These are phyloP conservation scores for Rhinichthys klamathensis DNA, from an alignment of 2,113 vertebrate genomes.

Conservation along the genomic window DNA sequence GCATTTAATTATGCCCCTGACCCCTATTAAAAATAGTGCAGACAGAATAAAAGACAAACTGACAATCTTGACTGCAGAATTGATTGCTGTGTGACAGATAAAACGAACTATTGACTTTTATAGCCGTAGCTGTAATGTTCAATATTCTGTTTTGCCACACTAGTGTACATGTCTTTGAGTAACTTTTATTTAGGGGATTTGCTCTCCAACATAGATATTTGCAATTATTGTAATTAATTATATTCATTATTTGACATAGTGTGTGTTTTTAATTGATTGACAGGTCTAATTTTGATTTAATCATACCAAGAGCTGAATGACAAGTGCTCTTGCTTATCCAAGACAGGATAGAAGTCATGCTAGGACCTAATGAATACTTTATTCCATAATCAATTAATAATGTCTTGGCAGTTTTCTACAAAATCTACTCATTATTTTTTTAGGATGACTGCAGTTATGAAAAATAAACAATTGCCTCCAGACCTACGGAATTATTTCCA, in stretches of 20 bases:
- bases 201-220: not conserved
- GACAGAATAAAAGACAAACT: not conserved
- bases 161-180: not conserved
- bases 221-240: not conserved
- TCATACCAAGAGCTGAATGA: not conserved
- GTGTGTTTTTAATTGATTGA: not conserved
- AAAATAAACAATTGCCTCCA: slow-evolving; percentile 3
- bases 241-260: not conserved
- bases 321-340: not conserved
- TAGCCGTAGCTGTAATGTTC: not conserved
- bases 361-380: slow-evolving; percentile 73
- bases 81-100: not conserved
- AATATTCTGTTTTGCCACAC: not conserved
- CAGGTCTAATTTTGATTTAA: not conserved
- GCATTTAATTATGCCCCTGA: not conserved
- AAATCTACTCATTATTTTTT: slow-evolving; percentile 61
- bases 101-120: not conserved
- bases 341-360: slow-evolving; percentile 55
- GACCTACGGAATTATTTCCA: not conserved
- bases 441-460: slow-evolving; percentile 16
- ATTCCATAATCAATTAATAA: slow-evolving; percentile 73
- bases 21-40: not conserved
- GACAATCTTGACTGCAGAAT: not conserved
- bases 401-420: slow-evolving; percentile 63
- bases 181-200: not conserved